Evolutionary conservation across 2,797 vertebrate species (phyloP), one percentile per base, ranked within the genome.

Genomic region (Astyanax mexicanus): DNA sequence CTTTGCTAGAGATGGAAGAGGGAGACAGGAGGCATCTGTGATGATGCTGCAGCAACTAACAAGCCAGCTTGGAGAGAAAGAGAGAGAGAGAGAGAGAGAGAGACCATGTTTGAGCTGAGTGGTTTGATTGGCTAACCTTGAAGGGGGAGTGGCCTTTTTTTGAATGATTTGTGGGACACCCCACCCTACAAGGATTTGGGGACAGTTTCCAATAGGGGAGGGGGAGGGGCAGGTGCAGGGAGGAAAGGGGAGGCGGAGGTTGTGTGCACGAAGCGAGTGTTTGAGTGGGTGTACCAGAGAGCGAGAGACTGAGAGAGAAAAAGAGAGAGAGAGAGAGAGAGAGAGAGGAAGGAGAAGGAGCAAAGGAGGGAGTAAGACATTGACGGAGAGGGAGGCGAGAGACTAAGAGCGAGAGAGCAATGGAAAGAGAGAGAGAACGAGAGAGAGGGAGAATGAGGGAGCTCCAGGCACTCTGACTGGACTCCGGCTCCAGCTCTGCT

Each of bases 401-500:
- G 23, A 10, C 44, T 25, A 47, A 67, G 65, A 66, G 72, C 42
- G 82, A 80, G 66, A 82, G 89, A 88, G 90, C 5, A 2, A 5
- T 29, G 5, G 29, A 49, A 72, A 51, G 21, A 5, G 32, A 37
- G 52, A 32, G 54, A 25, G 11, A 37, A 32, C 29, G 27, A 29
- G 51, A 29, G 23, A 10, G 44, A 35, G 54, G 67, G 65, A 62
- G 76, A 47, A 72, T 69, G 82, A 80, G 71, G 82, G 89, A 89
- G 90, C 89, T 90, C 78, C 72, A 89, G 86, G 89, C 87, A 85
- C 83, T 85, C 72, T 86, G 85, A 85, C 83, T 83, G 90, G 89
- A 91, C 88, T 83, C 86, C 80, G 84, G 85, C 86, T 92, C 85
- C 85, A 74, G 58, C 7, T 29, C n/a, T 72, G 88, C 90, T 89